Evolutionary conservation across 2,888 invertebrate species (phyloP).

Genomic region (Limnephilus marmoratus): DNA sequence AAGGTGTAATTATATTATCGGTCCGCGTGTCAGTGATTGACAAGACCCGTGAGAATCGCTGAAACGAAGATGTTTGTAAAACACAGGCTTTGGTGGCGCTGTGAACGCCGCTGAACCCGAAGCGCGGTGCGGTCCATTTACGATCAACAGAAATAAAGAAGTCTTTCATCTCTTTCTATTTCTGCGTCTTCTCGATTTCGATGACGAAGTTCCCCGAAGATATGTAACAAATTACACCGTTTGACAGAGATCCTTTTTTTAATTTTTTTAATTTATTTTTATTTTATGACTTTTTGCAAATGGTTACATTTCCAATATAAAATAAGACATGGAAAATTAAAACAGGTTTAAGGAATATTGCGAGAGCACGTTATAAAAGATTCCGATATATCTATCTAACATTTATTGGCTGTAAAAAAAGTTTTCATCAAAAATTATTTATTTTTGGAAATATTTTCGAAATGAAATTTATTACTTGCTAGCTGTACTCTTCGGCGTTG

Average conservation of each 20-base stretch:
- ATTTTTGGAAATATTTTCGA: too few relatives aligned
- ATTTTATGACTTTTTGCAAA: not conserved
- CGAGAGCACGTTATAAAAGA: too few relatives aligned
- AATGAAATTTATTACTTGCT: too few relatives aligned
- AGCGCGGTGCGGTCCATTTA: constrained; percentile 30
- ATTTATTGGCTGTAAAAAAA: too few relatives aligned
- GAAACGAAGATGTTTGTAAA: constrained; percentile 49
- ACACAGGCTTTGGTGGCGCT: constrained; percentile 36
- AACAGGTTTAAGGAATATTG: too few relatives aligned
- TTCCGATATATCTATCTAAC: too few relatives aligned
- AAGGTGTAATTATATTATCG: too few relatives aligned
- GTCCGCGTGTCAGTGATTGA: not conserved
- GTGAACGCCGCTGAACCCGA: too few relatives aligned
- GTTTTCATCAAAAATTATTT: too few relatives aligned
- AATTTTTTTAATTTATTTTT: not conserved
- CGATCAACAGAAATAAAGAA: constrained; percentile 41
- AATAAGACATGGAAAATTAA: too few relatives aligned
- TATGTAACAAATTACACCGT: not conserved
- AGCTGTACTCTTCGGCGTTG: too few relatives aligned
- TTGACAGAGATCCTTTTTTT: not conserved
- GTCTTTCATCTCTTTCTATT: not conserved
- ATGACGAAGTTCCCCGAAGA: not conserved
- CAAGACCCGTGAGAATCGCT: not conserved
- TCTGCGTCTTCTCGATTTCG: not conserved
- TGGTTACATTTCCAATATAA: too few relatives aligned